Evolutionary conservation across 2,113 vertebrate genomes (phyloP).

Genomic region (Poeciliopsis retropinna): DNA sequence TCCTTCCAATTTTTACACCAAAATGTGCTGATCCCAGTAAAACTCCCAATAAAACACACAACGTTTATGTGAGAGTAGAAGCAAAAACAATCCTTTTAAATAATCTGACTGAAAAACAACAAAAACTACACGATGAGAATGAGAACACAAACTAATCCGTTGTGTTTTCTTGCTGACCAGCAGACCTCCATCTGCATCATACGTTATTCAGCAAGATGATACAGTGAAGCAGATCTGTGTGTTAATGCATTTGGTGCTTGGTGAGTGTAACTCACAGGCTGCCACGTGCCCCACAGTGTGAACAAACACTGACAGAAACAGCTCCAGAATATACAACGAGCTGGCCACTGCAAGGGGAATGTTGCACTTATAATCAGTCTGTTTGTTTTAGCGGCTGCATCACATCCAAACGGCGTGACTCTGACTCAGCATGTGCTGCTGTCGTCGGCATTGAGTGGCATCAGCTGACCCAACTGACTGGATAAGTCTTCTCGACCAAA

Average conservation of each 20-base stretch:
- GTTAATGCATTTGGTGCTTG: background rate
- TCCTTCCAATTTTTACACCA: background rate
- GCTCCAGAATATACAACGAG: background rate
- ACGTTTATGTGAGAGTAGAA: background rate
- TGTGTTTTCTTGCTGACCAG: background rate
- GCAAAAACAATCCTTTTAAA: background rate
- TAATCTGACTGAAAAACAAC: background rate
- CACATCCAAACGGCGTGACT: constrained; percentile 10
- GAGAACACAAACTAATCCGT: background rate
- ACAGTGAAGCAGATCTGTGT: background rate
- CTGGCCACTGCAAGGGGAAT: background rate
- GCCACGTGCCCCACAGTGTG: background rate
- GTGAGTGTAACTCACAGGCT: background rate
- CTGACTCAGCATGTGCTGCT: constrained; percentile 8
- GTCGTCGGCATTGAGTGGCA: constrained; percentile 15
- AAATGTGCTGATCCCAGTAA: background rate
- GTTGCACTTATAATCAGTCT: background rate
- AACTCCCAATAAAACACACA: too few species aligned
- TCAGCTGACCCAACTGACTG: background rate
- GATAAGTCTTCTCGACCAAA: background rate
- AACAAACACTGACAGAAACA: background rate
- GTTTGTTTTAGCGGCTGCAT: background rate
- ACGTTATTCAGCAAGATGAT: background rate
- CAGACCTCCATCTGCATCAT: background rate
- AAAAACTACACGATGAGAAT: background rate